These are phyloP conservation scores for Drosophila cardini DNA, from an alignment of 1,140 invertebrate species.

Conservation along the genomic window DNA sequence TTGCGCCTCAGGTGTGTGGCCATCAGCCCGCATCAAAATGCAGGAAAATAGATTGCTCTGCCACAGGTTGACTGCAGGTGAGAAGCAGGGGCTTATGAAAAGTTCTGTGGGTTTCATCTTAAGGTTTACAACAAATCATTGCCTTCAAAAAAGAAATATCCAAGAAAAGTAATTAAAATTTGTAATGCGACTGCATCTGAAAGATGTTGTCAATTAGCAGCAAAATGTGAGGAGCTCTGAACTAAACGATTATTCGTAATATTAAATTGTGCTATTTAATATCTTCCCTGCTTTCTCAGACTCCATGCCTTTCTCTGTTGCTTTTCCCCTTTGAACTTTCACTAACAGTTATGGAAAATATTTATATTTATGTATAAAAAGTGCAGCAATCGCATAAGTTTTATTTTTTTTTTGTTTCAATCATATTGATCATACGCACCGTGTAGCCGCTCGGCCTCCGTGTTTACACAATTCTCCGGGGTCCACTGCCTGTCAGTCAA, in stretches of 20 bases:
- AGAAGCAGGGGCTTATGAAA: too few relatives aligned
- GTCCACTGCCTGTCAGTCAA: constrained; percentile 52
- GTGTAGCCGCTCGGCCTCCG: background rate
- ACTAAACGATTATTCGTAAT: background rate
- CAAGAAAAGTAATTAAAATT: constrained; percentile 15
- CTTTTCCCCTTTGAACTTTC: constrained; percentile 23
- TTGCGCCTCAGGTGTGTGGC: constrained; percentile 67
- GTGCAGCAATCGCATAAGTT: constrained; percentile 2
- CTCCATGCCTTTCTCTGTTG: too few relatives aligned
- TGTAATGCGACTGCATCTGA: background rate
- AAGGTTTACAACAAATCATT: constrained; percentile 5
- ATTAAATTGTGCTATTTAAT: too few relatives aligned
- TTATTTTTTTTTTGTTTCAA: constrained; percentile 5
- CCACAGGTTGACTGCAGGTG: background rate
- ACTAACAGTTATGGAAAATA: constrained; percentile 18
- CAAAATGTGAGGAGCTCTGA: background rate
- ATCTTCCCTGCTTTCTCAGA: too few relatives aligned
- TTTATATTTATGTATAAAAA: constrained; percentile 25
- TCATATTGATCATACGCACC: constrained; percentile 47
- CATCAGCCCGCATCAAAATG: constrained; percentile 30
- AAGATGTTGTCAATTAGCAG: constrained; percentile 16
- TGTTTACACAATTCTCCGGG: constrained; percentile 53
- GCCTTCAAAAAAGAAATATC: background rate
- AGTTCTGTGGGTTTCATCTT: background rate
- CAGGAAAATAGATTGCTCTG: constrained; percentile 30